A percentile compares a stretch with the other conserved stretches of the same genome.
Conservation (phyloP, 1,140 invertebrate genomes). For the Trichogramma pretiosum region DNA sequence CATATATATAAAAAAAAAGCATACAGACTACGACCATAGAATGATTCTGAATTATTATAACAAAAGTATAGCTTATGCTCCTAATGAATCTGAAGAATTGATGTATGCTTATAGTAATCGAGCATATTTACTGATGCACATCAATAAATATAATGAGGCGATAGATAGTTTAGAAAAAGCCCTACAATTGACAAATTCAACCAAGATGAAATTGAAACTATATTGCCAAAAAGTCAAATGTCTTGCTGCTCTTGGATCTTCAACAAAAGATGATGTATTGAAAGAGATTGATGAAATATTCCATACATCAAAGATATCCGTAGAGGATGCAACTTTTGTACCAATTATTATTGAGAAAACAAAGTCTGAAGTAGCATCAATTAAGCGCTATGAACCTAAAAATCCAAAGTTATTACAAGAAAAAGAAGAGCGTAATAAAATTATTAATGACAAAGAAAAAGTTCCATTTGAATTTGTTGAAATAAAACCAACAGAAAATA, state of each 20-base stretch:
- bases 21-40: not conserved
- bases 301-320: too few species aligned
- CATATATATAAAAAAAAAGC: not conserved
- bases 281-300: too few species aligned
- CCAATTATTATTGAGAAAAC: not conserved
- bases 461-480: conserved; percentile 46
- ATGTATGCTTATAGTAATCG: not conserved
- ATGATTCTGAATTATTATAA: not conserved
- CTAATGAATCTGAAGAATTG: not conserved
- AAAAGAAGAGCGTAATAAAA: too few species aligned
- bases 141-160: not conserved
- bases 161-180: not conserved
- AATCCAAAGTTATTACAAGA: too few species aligned
- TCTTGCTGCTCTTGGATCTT: too few species aligned
- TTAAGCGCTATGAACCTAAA: not conserved
- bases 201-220: not conserved
- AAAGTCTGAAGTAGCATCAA: not conserved
- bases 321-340: too few species aligned
- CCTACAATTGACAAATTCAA: not conserved
- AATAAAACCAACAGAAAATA: conserved; percentile 46
- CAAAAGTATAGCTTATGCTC: not conserved
- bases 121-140: not conserved
- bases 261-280: too few species aligned
- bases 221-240: not conserved
- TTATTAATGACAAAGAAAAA: not conserved